Conservation (phyloP, 2,797 vertebrate genomes). For the Tadarida brasiliensis region DNA sequence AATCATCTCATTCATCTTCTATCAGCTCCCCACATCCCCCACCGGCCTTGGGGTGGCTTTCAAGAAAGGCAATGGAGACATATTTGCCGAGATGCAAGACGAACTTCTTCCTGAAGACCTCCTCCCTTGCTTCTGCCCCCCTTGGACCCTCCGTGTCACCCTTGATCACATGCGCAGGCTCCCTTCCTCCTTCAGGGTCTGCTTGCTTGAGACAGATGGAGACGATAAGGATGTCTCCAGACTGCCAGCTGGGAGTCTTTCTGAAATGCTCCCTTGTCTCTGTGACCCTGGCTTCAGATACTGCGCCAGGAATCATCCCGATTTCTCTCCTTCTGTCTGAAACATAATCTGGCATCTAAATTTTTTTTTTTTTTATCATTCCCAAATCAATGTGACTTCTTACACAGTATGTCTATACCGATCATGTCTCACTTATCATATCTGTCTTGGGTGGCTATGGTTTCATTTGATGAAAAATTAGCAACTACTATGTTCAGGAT, state of each 20-base stretch:
- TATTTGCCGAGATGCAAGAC: conserved; percentile 81
- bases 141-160: not conserved
- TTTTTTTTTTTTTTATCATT: conserved; percentile 45
- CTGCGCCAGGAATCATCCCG: not conserved
- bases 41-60: conserved; percentile 82
- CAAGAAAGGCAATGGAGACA: conserved; percentile 84
- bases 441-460: conserved; percentile 9
- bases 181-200: conserved; percentile 10
- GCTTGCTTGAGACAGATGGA: conserved; percentile 30
- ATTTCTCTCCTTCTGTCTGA: conserved; percentile 32
- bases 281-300: not conserved
- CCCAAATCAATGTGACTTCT: conserved; percentile 5
- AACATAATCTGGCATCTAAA: conserved; percentile 15
- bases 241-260: not conserved
- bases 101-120: conserved; percentile 58
- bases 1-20: conserved; percentile 85
- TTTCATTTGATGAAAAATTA: conserved; percentile 55
- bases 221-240: not conserved
- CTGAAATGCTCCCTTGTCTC: not conserved
- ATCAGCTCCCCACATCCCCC: conserved; percentile 69
- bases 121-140: not conserved
- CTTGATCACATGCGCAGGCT: conserved; percentile 18
- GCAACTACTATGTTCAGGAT: not conserved
- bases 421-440: conserved; percentile 33
- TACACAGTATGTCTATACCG: not conserved